Base-by-base conservation (phyloP, 2,113 vertebrate genomes). In the Alectura lathami region DNA sequence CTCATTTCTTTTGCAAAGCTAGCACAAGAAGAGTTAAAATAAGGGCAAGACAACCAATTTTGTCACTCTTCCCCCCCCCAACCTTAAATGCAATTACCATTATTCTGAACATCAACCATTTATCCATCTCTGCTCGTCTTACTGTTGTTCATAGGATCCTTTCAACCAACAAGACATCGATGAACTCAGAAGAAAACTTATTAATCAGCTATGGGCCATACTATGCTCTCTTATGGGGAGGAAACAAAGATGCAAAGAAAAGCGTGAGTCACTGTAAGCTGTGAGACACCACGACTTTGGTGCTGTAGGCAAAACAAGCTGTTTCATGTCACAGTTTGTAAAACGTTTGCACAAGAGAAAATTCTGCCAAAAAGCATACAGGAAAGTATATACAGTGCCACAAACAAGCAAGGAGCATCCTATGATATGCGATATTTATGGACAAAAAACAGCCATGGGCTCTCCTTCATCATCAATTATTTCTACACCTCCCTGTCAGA, bases 301-400 rank as follows among this genome's bases (percentile, higher is more conserved):
- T 83, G 87, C 85, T 83, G 54, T 26, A 74, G 89, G 93, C 82
- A 83, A 93, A 96, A 85, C 94, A 94, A 91, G 91, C 56, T 89
- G 47, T 68, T 91, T 93, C 94, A 93, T 70, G 94, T 64, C 34
- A 43, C 40, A 22, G 56, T 91, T 77, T 59, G 50, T 76, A 60
- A 77, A 83, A 70, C 11, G 51, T 83, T 93, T 78, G 50, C 75
- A 94, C 2, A 1, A 60, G 51, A 94, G 69, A 81, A 88, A 83
- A 64, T 78, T 47, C 68, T 87, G 74, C 82, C 79, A 79, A 67
- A 82, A 89, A 94, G 29, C 63, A 43, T 23, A 60, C 20, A 62
- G 53, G 81, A 63, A 70, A 72, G 60, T 75, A 88, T 89, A 91
- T 4, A 29, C 0, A 86, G 83, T 9, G 27, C 51, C 51, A 32